phyloP scores from a whole-genome alignment of 2,888 invertebrate genomes.

The Amblyteles armatorius region DNA sequence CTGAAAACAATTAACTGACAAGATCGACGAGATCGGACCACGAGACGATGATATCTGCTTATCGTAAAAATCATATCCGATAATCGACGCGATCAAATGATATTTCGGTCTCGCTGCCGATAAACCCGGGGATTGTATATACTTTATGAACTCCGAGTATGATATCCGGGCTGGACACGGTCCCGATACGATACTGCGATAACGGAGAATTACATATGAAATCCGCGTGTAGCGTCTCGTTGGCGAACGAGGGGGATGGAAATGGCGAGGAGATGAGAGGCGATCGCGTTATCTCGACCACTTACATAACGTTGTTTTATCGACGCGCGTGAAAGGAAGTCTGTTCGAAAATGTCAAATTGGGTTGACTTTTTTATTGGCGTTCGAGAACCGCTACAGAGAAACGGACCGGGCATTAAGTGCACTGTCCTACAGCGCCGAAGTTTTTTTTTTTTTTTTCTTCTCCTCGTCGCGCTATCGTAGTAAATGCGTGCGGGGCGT shows the following conservation, averaged over 20 bases:
- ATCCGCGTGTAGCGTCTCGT: not conserved
- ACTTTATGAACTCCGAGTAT: constrained; percentile 17
- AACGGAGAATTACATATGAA: constrained; percentile 24
- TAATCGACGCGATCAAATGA: constrained; percentile 51
- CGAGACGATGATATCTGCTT: constrained; percentile 12
- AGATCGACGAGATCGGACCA: not conserved
- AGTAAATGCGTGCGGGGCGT: not conserved
- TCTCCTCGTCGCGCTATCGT: not conserved
- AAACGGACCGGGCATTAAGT: no score
- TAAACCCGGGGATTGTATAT: constrained; percentile 28
- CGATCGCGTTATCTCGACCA: not conserved
- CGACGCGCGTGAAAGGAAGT: not conserved
- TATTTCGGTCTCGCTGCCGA: constrained; percentile 48
- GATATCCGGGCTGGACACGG: constrained; percentile 33
- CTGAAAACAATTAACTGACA: not conserved
- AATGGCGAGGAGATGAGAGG: not conserved
- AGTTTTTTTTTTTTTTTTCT: no score
- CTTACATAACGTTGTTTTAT: not conserved
- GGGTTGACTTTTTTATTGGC: no score
- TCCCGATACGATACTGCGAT: constrained; percentile 42
- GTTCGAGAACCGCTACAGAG: no score
- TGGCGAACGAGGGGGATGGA: not conserved
- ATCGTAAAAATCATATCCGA: constrained; percentile 48
- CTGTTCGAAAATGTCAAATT: no score
- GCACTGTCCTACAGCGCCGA: no score